Base-by-base conservation (phyloP, 1,140 invertebrate genomes). In the Cydia fagiglandana region DNA sequence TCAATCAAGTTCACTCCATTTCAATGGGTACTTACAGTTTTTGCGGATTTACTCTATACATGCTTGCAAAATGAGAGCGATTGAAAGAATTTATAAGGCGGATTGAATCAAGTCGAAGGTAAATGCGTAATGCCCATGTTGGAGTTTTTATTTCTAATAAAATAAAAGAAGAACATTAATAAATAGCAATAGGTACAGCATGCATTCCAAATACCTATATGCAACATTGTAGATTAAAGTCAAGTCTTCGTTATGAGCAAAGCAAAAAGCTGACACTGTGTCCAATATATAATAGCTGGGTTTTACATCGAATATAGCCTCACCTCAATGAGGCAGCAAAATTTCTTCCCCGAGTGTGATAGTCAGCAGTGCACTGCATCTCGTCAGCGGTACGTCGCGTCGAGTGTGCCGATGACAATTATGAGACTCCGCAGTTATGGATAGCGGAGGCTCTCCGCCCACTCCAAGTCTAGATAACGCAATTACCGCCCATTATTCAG, bases 401-500 rank as follows among this genome's bases (percentile, higher is more conserved):
- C 34, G 38, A 80, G 76, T 79, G 78, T 90, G 86, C 76, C 78
- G 53, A 75, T 86, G 89, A 91, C 89, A 91, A 89, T 89, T 89
- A 91, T 89, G 87, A 88, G 86, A 83, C 79, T 76, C 73, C 77
- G 41, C 80, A 76, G 86, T 88, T 88, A 91, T 86, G 84, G 84
- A 89, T 91, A 81, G 83, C 82, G 77, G 78, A 81, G 83, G 81
- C 79, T 80, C 73, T 78, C 83, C 85, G 79, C 82, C 85, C 82
- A 73, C 80, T 79, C 75, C 80, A 81, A 80, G 83, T 76, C 86
- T 84, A 90, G 87, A 90, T 91, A 91, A 91, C 88, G 87, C 83
- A 91, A 89, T 91, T 90, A 91, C 82, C 79, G 78, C 75, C 79
- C 75, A 87, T 91, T 90, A 90, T 90, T 89, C 90, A 89, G 84